Percentiles rank a stretch among this genome's conserved stretches.
phyloP scores from a whole-genome alignment of 2,888 invertebrate genomes.

The Antitype chi region DNA sequence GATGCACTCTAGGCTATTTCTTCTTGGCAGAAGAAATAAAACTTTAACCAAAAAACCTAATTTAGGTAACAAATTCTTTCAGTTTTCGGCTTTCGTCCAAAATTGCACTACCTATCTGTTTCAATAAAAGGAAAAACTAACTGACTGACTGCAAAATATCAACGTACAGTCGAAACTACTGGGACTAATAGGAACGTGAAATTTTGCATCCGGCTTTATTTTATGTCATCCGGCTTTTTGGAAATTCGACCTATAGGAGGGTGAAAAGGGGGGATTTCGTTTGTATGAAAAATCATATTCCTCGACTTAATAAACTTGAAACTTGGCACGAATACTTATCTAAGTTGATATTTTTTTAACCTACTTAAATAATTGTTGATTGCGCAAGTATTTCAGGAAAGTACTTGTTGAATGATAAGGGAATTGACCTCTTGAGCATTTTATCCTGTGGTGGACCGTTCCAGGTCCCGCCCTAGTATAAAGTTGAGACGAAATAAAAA shows the following conservation, averaged over 20 bases:
- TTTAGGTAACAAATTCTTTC: background rate
- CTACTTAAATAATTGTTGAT: background rate
- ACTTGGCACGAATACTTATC: too few species aligned
- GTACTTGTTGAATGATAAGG: background rate
- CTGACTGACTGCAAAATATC: too few species aligned
- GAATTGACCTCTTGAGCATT: background rate
- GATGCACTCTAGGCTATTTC: background rate
- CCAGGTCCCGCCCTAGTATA: background rate
- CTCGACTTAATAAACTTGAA: too few species aligned
- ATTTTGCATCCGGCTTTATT: too few species aligned
- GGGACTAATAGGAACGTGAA: too few species aligned
- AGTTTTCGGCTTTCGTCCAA: too few species aligned
- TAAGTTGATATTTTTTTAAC: background rate
- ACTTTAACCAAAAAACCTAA: background rate
- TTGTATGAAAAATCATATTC: too few species aligned
- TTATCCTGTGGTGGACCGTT: background rate
- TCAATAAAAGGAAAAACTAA: background rate
- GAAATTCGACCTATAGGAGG: too few species aligned
- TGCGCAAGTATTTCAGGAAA: constrained; percentile 14
- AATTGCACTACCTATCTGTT: background rate
- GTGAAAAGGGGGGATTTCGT: too few species aligned
- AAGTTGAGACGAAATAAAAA: background rate
- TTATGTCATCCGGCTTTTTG: too few species aligned
- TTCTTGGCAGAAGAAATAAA: background rate
- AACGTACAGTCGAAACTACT: too few species aligned